Evolutionary conservation across 2,888 invertebrate species (phyloP), one percentile per base, ranked within the genome.

Genomic region (Rhingia campestris): DNA sequence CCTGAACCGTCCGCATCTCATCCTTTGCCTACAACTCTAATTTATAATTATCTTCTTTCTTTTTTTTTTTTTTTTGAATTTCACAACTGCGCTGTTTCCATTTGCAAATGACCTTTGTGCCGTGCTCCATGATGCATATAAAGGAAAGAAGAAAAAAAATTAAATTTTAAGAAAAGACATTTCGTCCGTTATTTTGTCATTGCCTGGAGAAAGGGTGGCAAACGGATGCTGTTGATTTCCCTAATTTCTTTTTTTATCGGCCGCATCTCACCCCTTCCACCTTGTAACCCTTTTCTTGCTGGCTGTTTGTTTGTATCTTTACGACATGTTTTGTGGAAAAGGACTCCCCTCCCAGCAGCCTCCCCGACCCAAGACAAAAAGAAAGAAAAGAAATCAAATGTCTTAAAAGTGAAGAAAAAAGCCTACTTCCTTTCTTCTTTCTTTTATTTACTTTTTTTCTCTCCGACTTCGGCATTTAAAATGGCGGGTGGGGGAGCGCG

Each of bases 211-310:
- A 43, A 66, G 66, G 59, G 51, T 74, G 59, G 54, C 30, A 47
- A 66, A 53, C 74, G 74, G 74, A 66, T 73, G 79, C 59, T 41
- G 59, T 53, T 74, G 79, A 80, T 74, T 80, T 74, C 59, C 32
- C 47, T 74, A 56, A 67, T 74, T 74, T 80, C 35, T 54, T 66
- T 79, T 72, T 41, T 33, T 43, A 9, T 32, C 33, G 30, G 35
- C 74, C 49, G 14, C 56, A 41, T 66, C 10, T 7, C 14, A 32
- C 45, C 4, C 37, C 43, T 22, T 22, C 22, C 22, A 22, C 22
- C 22, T 22, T 22, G 22, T 22, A 22, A 22, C 43, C 12, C 10
- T 35, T n/a, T 51, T 9, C 30, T 0, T 5, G 0, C 30, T 41
- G 33, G 14, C 22, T 74, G 45, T 47, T 47, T 77, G 33, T 33